Conservation (phyloP, 2,797 vertebrate genomes). For the Helostoma temminkii region DNA sequence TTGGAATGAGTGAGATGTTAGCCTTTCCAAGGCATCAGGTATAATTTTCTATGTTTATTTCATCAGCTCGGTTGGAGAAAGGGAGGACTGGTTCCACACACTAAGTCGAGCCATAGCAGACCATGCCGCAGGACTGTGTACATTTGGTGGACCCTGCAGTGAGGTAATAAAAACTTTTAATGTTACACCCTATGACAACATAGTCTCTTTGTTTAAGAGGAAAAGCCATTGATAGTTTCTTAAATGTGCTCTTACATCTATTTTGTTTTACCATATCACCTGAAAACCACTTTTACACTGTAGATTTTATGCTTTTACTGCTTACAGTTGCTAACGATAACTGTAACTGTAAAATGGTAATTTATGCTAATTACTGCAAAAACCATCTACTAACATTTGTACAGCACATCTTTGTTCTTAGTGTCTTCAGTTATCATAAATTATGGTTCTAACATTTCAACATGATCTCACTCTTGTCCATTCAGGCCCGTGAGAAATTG, state of each 20-base stretch:
- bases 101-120: slow-evolving; percentile 90
- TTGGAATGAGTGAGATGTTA: too few relatives aligned
- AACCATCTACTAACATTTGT: background rate
- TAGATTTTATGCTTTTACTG: too few relatives aligned
- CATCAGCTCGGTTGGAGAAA: slow-evolving; percentile 91
- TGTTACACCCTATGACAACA: background rate
- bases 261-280: background rate
- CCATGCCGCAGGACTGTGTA: slow-evolving; percentile 85
- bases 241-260: too few relatives aligned
- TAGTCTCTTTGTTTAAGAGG: background rate
- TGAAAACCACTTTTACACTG: background rate
- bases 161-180: slow-evolving; percentile 72
- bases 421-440: background rate
- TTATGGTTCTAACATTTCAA: slow-evolving; percentile 4
- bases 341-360: background rate
- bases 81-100: slow-evolving; percentile 96
- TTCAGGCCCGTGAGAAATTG: slow-evolving; percentile 91
- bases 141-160: slow-evolving; percentile 82
- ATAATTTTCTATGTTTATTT: slow-evolving; percentile 26
- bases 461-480: slow-evolving; percentile 6
- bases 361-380: background rate
- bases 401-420: background rate
- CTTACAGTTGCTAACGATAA: background rate
- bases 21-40: background rate
- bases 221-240: too few relatives aligned